Conservation (phyloP, 1,140 invertebrate genomes). For the Anoplolepis gracilipes region DNA sequence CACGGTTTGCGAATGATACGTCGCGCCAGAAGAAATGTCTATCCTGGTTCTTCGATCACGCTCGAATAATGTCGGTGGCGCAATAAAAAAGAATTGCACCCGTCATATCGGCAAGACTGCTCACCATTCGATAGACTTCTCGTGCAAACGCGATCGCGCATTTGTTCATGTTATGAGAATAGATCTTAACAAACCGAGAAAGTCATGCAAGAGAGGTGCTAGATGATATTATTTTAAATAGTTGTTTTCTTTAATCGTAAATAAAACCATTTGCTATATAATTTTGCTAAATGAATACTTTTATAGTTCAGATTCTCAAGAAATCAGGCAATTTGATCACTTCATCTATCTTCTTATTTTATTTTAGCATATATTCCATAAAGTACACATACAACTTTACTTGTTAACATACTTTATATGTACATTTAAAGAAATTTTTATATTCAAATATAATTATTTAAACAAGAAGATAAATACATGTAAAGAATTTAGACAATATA, state of each 20-base stretch:
- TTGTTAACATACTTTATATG: neutral
- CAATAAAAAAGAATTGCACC: slow-evolving; percentile 41
- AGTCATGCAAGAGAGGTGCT: slow-evolving; percentile 63
- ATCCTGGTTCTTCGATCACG: slow-evolving; percentile 43
- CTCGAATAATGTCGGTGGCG: slow-evolving; percentile 39
- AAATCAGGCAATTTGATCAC: slow-evolving; percentile 30
- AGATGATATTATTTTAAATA: slow-evolving; percentile 51
- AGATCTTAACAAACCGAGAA: slow-evolving; percentile 36
- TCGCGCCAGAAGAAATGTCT: slow-evolving; percentile 42
- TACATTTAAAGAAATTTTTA: neutral
- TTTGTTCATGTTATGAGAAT: slow-evolving; percentile 43
- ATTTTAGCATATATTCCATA: neutral
- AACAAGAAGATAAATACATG: neutral
- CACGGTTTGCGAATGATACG: slow-evolving; percentile 26
- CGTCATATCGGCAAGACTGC: slow-evolving; percentile 35
- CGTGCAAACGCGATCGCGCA: slow-evolving; percentile 52
- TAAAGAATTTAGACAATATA: neutral
- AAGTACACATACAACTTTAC: too few species aligned
- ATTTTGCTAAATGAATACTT: neutral
- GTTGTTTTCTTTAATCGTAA: slow-evolving; percentile 28
- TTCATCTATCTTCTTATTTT: neutral
- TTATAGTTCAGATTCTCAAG: slow-evolving; percentile 47
- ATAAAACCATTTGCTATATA: slow-evolving; percentile 41
- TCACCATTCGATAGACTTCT: slow-evolving; percentile 52
- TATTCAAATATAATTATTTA: neutral